Evolutionary conservation across 2,113 vertebrate species (phyloP), one percentile per base, ranked within the genome.

Genomic region (Jaculus jaculus): DNA sequence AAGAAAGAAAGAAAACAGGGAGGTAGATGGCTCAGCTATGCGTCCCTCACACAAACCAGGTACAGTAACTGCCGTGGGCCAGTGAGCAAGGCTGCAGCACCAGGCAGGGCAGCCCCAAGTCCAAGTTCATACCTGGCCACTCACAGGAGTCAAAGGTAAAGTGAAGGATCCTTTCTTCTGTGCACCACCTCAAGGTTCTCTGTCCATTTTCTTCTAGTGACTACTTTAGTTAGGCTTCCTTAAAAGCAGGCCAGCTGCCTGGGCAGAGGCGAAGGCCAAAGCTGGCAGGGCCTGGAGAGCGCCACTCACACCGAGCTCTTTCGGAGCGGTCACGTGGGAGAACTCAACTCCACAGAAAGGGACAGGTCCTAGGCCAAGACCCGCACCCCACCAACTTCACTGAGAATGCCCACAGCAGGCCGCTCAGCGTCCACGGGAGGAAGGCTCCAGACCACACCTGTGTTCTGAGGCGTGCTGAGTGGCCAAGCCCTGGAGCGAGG

Each of bases 381-480:
- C 66, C 8, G 0, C 26, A 58, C 1, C 18, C 42, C 92, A 72
- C 58, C 0, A 39, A 28, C 68, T 32, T 30, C 54, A 10, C 16
- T 18, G 9, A 32, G 23, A 32, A 18, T 13, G 2, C 2, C 4
- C 2, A 32, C 5, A 5, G 21, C 58, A 42, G 1, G 65, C 26
- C 21, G n/a, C 24, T 32, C 2, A 10, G 61, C 3, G 12, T 61
- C 51, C 34, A 17, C 42, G 30, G 13, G 7, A 11, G 79, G 5
- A 47, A 23, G 20, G 61, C 17, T 24, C 18, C 42, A 68, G 11
- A 34, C 32, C 37, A 30, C 32, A 18, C 12, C n/a, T 21, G 2
- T 32, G 15, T 20, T 1, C 15, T 28, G 34, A 34, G 8, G 13
- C 34, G 16, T 34, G 26, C 10, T 58, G 42, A 9, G 78, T 0